Base-by-base conservation (phyloP, 2,888 invertebrate genomes). In the Apocheima hispidaria region DNA sequence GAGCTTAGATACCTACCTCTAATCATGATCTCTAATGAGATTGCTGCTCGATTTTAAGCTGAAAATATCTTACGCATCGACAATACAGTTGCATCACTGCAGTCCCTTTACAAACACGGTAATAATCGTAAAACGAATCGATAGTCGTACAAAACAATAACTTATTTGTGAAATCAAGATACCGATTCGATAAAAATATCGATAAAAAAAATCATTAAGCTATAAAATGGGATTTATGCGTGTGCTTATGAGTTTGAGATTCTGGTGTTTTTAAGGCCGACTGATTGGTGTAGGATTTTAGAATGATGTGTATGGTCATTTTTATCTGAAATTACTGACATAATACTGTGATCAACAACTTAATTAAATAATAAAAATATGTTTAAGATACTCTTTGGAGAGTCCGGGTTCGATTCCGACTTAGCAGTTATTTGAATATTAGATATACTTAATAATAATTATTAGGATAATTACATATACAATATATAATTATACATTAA, bases 81-180 rank as follows among this genome's bases (percentile, higher is more conserved):
- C n/a, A n/a, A n/a, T n/a, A n/a, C n/a, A 26, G 26, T 23, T n/a
- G 12, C 28, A 14, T 26, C 12, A 30, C 20, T 51, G 40, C 14
- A 20, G n/a, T 4, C 16, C 18, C 51, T 40, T 40, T 28, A 51
- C 12, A 77, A 85, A 80, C 71, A 59, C 65, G 63, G 72, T 73
- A 84, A 89, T 90, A 89, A 89, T 83, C 79, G 82, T 90, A 88
- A 90, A 90, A 81, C 81, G 88, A 83, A 86, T 84, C 85, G 82
- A 86, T 83, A 82, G 75, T 69, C 67, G 55, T 66, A 77, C 77
- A 78, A 82, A 82, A 84, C 83, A 82, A 83, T 84, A 77, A 77
- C 65, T 77, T 75, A 76, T 70, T 67, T 66, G 54, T 65, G 62
- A 65, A 70, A 73, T 72, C 67, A 70, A 68, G 66, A 75, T 74